Evolutionary conservation across 2,797 vertebrate genomes (phyloP).

Genomic region (Kryptolebias ocellatus): DNA sequence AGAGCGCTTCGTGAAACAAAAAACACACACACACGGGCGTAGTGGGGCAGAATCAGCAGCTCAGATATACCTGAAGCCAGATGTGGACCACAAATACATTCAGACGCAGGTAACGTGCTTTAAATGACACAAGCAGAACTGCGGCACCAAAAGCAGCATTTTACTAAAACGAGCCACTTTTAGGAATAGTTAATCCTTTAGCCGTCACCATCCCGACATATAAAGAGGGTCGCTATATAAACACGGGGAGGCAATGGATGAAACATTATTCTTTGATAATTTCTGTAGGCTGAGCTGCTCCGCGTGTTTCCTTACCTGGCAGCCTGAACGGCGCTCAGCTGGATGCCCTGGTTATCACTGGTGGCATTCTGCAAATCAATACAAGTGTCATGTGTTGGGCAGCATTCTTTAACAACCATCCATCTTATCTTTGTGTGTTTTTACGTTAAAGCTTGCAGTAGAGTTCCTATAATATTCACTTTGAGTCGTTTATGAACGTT

Average conservation of each 20-base stretch:
- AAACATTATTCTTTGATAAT: no score
- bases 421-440: neutral
- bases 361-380: slow-evolving; percentile 89
- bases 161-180: no score
- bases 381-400: neutral
- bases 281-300: no score
- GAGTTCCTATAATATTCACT: neutral
- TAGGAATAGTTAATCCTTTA: neutral
- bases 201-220: no score
- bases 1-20: slow-evolving; percentile 13
- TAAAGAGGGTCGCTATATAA: no score
- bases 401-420: neutral
- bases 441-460: neutral
- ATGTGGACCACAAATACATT: slow-evolving; percentile 3
- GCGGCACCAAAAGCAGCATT: no score
- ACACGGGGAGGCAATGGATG: no score
- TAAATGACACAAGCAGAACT: no score
- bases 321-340: slow-evolving; percentile 97
- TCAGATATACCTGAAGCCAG: slow-evolving; percentile 1
- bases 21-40: no score
- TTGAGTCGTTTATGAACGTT: neutral
- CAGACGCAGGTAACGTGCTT: neutral
- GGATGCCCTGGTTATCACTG: slow-evolving; percentile 98
- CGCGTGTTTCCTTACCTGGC: slow-evolving; percentile 86
- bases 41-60: neutral